Evolutionary conservation across 2,888 invertebrate species (phyloP), one percentile per base, ranked within the genome.

Genomic region (Drosophila testacea): DNA sequence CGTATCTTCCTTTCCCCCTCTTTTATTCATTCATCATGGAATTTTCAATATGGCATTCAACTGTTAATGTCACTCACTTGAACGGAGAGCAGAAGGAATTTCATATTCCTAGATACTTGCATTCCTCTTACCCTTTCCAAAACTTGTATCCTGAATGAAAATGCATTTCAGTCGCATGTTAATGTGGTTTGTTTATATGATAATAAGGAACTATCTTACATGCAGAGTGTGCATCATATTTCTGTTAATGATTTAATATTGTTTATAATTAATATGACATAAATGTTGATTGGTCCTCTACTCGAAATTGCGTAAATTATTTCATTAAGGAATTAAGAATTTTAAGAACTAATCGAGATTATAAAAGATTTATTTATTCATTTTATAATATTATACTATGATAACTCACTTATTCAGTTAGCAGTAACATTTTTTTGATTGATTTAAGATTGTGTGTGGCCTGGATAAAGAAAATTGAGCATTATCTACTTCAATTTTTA

Each of bases 31-130:
- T 66, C 59, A 62, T 66, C 69, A 56, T 65, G 50, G 68, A 51
- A 69, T 73, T 79, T 71, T 76, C 73, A 79, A 79, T 79, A 73
- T 71, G 70, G 57, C 73, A 69, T 79, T 79, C 79, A 79, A 75
- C 76, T 70, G 73, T 78, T 78, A 78, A 79, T 78, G 78, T 75
- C 78, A 73, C 69, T 69, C 77, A 65, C 67, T 77, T 73, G 64
- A 73, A 61, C 54, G 56, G 38, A 62, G 47, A 62, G 47, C 64
- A 61, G 22, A 65, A 70, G 51, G 55, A 56, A 66, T 74, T 74
- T 56, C 54, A 55, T 69, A 62, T 75, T 70, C 51, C n/a, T 64
- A 54, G 61, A 27, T 57, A 46, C 39, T 52, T 27, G 5, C 52
- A 52, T 13, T 38, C 46, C 46, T 56, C 16, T 28, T n/a, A 42